Evolutionary conservation across 23 tunicate species (phyloP), one percentile per base, ranked within the genome.

Genomic region (Trididemnum clinides): DNA sequence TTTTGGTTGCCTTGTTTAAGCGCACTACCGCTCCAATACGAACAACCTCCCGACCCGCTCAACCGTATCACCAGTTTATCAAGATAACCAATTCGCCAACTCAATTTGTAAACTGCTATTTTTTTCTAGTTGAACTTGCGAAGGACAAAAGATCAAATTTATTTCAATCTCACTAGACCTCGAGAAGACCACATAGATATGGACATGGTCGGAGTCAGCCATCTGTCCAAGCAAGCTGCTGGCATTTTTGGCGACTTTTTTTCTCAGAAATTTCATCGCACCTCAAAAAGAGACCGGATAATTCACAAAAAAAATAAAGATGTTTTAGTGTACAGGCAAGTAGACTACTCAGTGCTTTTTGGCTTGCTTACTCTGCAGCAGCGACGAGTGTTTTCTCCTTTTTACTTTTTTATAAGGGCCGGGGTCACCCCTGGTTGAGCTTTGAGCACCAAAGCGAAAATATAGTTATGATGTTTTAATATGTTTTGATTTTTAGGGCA

Each of bases 151-250:
- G 64, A 84, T 54, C 28, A 27, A 64, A 69, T 50, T 21, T 28
- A 31, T 26, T 63, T 35, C 7, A 84, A 84, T 28, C 74, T 51
- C 22, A 49, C 33, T 28, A 28, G 33, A 28, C 57, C 80, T 28
- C 79, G 39, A 29, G 74, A 18, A 49, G 88, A 84, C 34, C 88
- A 84, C 80, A 49, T 84, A 69, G 88, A 84, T 50, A 49, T 84
- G 78, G 88, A 35, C 34, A 39, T 84, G 5, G 64, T 33, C 33
- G 81, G 81, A 18, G 63, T 51, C 19, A 28, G 50, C 71, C 51
- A 51, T 28, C 39, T 84, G 63, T 84, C 88, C 7, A 37, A 28
- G 0, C 18, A 72, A 33, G 34, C 80, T 1, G 25, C 31, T 28
- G 88, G 88, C 12, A n/a, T 84, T 28, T 84, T 84, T 21, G 88